A percentile compares a stretch with the other conserved stretches of the same genome.
These are phyloP conservation scores for Hemibagrus wyckioides DNA, from an alignment of 2,113 vertebrate genomes.

Conservation along the genomic window DNA sequence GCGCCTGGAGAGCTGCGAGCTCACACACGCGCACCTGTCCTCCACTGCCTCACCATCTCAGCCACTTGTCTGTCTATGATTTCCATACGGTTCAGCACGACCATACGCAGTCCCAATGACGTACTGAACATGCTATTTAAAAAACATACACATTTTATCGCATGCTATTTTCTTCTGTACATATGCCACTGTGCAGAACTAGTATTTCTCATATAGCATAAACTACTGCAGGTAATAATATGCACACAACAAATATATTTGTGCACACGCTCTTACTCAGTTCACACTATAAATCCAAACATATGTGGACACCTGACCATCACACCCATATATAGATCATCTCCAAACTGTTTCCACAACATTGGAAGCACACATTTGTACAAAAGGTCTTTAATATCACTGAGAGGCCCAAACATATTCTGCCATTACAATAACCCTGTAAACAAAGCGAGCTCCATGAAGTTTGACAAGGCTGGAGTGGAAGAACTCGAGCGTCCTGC, in stretches of 20 bases:
- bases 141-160: background rate
- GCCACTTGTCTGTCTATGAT: background rate
- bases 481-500: background rate
- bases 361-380: background rate
- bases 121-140: background rate
- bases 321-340: background rate
- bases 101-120: background rate
- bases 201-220: too few species aligned
- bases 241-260: background rate
- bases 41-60: background rate
- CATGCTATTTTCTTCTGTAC: background rate
- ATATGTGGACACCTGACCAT: background rate
- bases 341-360: background rate
- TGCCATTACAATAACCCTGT: background rate
- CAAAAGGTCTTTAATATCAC: background rate
- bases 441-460: background rate
- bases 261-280: background rate
- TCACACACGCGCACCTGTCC: conserved; percentile 2
- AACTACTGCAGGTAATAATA: background rate
- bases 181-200: background rate
- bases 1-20: conserved; percentile 8
- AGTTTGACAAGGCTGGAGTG: background rate
- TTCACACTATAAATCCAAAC: background rate
- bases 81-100: background rate
- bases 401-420: background rate